A percentile compares a stretch with the other conserved stretches of the same genome.
These are phyloP conservation scores for Samia ricini DNA, from an alignment of 1,140 invertebrate species.

Conservation along the genomic window DNA sequence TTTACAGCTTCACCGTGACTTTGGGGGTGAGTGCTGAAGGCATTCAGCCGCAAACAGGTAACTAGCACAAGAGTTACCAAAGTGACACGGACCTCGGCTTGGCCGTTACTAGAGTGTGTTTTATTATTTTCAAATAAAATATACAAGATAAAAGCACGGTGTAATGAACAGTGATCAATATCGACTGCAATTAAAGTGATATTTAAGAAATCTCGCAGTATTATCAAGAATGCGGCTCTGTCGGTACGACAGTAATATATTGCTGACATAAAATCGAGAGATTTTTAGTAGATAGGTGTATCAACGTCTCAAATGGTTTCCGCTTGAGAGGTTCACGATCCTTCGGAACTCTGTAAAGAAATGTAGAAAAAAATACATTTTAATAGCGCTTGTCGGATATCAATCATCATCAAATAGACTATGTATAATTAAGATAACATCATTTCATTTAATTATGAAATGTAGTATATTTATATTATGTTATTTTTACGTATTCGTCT, in stretches of 20 bases:
- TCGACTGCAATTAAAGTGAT: constrained; percentile 68
- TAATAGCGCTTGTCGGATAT: constrained; percentile 4
- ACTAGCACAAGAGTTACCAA: no score
- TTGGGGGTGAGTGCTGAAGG: no score
- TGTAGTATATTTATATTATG: background rate
- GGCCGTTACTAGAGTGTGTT: constrained; percentile 30
- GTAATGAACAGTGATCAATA: constrained; percentile 59
- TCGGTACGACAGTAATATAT: constrained; percentile 66
- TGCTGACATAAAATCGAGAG: constrained; percentile 66
- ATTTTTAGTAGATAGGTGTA: constrained; percentile 68
- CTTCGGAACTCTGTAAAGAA: constrained; percentile 46
- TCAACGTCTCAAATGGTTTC: constrained; percentile 61
- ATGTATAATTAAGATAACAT: background rate
- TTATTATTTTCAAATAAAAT: constrained; percentile 22
- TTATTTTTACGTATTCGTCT: background rate
- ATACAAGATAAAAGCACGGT: constrained; percentile 51
- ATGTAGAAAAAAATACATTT: constrained; percentile 58
- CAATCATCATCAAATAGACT: background rate
- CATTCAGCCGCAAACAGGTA: no score
- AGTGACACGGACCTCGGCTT: background rate
- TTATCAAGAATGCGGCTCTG: constrained; percentile 51
- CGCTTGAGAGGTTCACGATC: constrained; percentile 39
- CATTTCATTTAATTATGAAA: background rate
- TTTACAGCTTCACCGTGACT: no score
- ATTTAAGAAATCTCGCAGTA: constrained; percentile 57